Evolutionary conservation across 2,113 vertebrate genomes (phyloP).

Genomic region (Canis aureus): DNA sequence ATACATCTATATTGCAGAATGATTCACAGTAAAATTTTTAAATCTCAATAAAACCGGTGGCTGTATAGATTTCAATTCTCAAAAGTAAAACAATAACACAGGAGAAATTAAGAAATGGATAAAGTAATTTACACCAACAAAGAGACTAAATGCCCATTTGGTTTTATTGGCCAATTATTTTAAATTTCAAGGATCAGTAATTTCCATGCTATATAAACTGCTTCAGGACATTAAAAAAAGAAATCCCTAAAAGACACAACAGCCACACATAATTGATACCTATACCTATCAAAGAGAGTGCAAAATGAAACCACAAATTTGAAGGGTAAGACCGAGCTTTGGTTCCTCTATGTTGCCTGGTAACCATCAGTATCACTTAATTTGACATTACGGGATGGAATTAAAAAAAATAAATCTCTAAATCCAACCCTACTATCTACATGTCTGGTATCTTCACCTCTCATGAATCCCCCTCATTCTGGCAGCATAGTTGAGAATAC

Average conservation of each 20-base stretch:
- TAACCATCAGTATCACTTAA: not conserved
- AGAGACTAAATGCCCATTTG: not conserved
- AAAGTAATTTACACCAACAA: not conserved
- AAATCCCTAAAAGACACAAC: not conserved
- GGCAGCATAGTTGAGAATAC: not conserved
- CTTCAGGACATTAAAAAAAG: not conserved
- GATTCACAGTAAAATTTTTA: not conserved
- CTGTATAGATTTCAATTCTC: not conserved
- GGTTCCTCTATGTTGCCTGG: not conserved
- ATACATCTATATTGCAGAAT: not conserved
- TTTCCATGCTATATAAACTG: constrained; percentile 6
- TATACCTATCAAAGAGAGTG: not conserved
- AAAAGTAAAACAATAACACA: not conserved
- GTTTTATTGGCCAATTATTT: constrained; percentile 40
- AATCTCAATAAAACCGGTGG: not conserved
- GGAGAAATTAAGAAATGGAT: constrained; percentile 19
- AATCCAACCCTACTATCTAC: not conserved
- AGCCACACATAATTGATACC: not conserved
- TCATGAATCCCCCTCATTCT: not conserved
- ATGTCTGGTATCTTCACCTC: not conserved
- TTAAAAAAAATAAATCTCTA: not conserved
- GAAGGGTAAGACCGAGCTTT: not conserved
- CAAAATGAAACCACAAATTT: not conserved
- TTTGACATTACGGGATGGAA: not conserved
- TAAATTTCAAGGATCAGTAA: constrained; percentile 36